Base-by-base conservation (phyloP, 2,797 vertebrate species). In the Sebastes steindachneri region DNA sequence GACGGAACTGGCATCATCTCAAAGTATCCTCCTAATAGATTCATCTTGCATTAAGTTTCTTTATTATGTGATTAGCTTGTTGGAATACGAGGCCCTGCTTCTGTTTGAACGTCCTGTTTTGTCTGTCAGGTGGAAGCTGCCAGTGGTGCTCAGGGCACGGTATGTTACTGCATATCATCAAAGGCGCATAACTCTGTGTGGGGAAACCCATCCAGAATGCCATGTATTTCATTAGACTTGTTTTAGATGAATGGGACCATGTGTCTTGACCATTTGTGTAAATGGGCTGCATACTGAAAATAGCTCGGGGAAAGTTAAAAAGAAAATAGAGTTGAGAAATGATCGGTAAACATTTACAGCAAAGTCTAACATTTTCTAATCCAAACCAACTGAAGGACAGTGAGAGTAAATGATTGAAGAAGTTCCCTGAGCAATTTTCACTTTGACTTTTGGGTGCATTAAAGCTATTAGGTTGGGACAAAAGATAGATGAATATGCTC, bases 121-220 rank as follows among this genome's bases (percentile, higher is more conserved):
- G 48, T 87, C 53, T 85, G 68, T 92, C 93, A 95, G 95, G 90
- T 90, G 85, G 90, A 82, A 63, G 83, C 73, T 0, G 70, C 79
- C 73, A 62, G 88, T 23, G 80, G 91, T 53, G 75, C 88, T 81
- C 88, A 88, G 88, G 89, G 87, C 77, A 60, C 89, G 93, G 94
- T 94, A 94, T 35, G 94, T 95, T 35, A n/a, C 62, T 70, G 72
- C 59, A 75, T 14, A 75, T 83, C 74, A 72, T 82, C 74, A 35
- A 21, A 70, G 65, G 4, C 62, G 33, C 29, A 51, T 62, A 68
- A 60, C 53, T 8, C n/a, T n/a, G 68, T 71, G 59, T 64, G 59
- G 67, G 70, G 60, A 33, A 28, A 72, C 3, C 19, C 51, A 57
- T 74, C 54, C 60, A 68, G 51, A 74, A 65, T 54, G 37, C 12